phyloP scores from a whole-genome alignment of 2,888 invertebrate species.

The Machimus rusticus region DNA sequence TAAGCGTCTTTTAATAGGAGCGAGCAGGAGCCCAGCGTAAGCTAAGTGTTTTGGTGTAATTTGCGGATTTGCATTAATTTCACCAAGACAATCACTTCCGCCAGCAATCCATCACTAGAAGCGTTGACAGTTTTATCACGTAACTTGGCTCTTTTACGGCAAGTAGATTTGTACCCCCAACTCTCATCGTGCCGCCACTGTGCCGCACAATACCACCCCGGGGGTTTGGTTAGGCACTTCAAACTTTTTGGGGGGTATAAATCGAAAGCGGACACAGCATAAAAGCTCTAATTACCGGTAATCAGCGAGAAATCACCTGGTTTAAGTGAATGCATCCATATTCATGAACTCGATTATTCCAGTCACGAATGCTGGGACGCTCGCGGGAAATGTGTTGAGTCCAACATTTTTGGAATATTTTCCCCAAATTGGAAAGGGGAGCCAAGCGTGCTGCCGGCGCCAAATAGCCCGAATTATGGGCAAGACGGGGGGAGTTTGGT shows the following conservation, averaged over 20 bases:
- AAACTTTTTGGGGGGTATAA: not conserved
- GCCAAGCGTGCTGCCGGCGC: not conserved
- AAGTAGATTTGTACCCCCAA: not conserved
- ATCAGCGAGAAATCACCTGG: conserved; percentile 25
- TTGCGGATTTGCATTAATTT: not conserved
- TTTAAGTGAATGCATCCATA: conserved; percentile 29
- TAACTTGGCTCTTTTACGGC: not conserved
- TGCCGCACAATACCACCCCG: not conserved
- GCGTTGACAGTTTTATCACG: conserved; percentile 20
- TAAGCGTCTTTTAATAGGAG: not conserved
- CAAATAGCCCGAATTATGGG: not conserved
- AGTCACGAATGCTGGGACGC: conserved; percentile 4
- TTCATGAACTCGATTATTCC: conserved; percentile 31
- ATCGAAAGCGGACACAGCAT: not conserved
- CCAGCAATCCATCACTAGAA: not conserved
- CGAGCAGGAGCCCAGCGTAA: not conserved
- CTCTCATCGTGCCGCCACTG: not conserved
- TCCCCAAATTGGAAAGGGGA: not conserved
- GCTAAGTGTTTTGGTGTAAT: not conserved
- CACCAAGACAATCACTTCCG: not conserved
- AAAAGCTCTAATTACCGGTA: conserved; percentile 26
- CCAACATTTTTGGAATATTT: not conserved
- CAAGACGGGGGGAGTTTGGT: not conserved
- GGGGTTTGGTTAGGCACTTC: not conserved
- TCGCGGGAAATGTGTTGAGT: not conserved